Percentiles rank a stretch among this genome's conserved stretches.
Conservation (phyloP, 2,113 vertebrate species). For the Lates calcarifer region DNA sequence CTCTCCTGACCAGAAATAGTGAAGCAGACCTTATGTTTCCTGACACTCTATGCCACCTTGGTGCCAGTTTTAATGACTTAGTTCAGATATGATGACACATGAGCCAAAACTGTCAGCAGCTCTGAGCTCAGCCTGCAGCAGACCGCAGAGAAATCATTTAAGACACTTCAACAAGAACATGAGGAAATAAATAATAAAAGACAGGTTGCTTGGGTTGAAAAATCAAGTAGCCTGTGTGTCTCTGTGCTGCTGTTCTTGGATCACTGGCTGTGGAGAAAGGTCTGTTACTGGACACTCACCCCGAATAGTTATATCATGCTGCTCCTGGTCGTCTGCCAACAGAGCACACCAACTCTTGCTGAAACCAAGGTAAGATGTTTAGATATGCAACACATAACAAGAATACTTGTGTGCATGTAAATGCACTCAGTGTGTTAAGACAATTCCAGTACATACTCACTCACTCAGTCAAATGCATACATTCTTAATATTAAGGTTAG, state of each 20-base stretch:
- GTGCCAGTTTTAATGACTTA: slow-evolving; percentile 21
- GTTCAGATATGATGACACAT: slow-evolving; percentile 21
- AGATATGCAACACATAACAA: too few relatives aligned
- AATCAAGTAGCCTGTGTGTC: background rate
- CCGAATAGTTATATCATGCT: slow-evolving; percentile 20
- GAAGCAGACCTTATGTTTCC: background rate
- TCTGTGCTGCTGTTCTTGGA: slow-evolving; percentile 6
- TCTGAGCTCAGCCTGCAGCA: background rate
- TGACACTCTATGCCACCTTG: slow-evolving; percentile 21
- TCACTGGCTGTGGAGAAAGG: slow-evolving; percentile 35
- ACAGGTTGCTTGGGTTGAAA: background rate
- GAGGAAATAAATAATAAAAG: background rate
- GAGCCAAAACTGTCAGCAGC: background rate
- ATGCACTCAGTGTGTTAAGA: background rate
- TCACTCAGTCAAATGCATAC: too few relatives aligned
- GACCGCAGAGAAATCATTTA: background rate
- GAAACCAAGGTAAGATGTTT: too few relatives aligned
- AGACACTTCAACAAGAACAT: background rate
- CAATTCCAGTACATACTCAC: background rate
- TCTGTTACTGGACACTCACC: slow-evolving; percentile 57
- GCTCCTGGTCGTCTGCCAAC: slow-evolving; percentile 33
- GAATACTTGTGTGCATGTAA: too few relatives aligned
- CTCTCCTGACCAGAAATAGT: background rate
- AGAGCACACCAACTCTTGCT: slow-evolving; percentile 38
- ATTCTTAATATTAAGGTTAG: background rate